Conservation (phyloP, 2,113 vertebrate species). For the Natator depressus region DNA sequence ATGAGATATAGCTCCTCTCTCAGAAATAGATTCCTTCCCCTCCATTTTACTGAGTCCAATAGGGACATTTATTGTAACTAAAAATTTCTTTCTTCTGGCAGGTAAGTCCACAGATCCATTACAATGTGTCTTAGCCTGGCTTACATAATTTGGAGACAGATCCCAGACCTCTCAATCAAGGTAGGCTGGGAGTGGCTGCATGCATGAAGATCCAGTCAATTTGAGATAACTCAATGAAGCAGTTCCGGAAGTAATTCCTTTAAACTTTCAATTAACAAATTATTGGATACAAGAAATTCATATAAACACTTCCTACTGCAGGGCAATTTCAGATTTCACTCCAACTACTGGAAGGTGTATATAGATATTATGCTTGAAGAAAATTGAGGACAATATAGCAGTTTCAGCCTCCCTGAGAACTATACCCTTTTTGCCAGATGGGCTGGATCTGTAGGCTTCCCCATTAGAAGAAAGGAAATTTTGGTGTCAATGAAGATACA, state of each 20-base stretch:
- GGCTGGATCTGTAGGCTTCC: background rate
- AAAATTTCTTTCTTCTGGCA: background rate
- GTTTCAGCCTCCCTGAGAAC: background rate
- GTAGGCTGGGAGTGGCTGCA: background rate
- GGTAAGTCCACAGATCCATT: background rate
- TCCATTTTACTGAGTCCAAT: background rate
- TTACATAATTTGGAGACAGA: background rate
- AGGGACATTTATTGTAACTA: background rate
- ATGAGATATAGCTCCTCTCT: background rate
- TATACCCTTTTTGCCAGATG: background rate
- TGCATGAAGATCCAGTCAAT: background rate
- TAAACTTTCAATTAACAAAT: background rate
- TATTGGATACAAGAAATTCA: background rate
- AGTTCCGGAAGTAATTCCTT: background rate
- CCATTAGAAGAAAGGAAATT: background rate
- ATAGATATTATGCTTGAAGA: no score
- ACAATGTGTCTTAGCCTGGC: background rate
- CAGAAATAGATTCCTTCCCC: background rate
- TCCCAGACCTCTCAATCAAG: background rate
- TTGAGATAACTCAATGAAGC: no score
- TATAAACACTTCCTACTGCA: background rate
- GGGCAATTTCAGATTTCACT: background rate
- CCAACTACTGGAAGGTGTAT: background rate
- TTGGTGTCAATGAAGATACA: background rate
- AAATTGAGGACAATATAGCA: background rate